Evolutionary conservation across 2,797 vertebrate species (phyloP), one percentile per base, ranked within the genome.

Genomic region (Danio choprae): DNA sequence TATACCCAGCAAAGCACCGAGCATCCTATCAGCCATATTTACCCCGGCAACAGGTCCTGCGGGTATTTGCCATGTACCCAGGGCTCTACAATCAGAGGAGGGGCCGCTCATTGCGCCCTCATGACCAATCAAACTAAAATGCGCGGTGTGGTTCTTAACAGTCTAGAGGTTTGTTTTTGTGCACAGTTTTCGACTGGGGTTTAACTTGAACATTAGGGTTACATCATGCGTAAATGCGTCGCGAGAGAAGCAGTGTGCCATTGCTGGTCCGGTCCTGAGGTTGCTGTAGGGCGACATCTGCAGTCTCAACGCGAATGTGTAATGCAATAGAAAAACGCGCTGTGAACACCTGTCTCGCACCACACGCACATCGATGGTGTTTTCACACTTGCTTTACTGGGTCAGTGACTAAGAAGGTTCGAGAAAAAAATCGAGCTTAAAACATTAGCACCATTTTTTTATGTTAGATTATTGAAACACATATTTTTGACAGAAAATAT

Each of bases 31-130:
- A 84, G 84, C 80, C 82, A 78, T 84, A 82, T 84, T 85, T 84
- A 80, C 79, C 81, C 72, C 76, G 75, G 83, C 87, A 87, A 84
- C 86, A 84, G 83, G 86, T 87, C 83, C 78, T 88, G 84, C 83
- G 83, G 84, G 85, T 68, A 81, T 86, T 71, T 84, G 78, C 53
- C 79, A 70, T 70, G 43, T 68, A 76, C 46, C 36, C 44, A 78
- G 76, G 63, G 65, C 67, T 78, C 63, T 84, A 77, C 68, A 58
- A 71, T 60, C 60, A 71, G 69, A 74, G 72, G 64, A 81, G 60
- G 74, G 74, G 53, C 58, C 58, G 70, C n/a, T 50, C 64, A 82
- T 68, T 81, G 71, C 69, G 56, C 55, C 29, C 55, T 70, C 50
- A 55, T 75, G 81, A 83, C 79, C 40, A 76, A 50, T 64, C 11